A percentile compares a stretch with the other conserved stretches of the same genome.
phyloP scores from a whole-genome alignment of 2,888 invertebrate genomes.

The Rhopalosiphum nymphaeae region DNA sequence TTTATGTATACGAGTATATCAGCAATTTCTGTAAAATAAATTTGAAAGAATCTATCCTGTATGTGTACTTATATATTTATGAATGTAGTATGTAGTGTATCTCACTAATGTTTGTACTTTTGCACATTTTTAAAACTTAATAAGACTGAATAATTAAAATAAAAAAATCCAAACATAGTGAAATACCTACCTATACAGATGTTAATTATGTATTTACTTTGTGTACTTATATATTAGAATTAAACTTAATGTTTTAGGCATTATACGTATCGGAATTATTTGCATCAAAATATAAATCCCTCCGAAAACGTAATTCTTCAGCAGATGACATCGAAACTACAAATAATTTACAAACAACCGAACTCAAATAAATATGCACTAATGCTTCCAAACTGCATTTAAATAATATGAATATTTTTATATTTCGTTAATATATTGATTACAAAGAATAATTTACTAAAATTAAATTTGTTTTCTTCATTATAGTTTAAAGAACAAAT shows the following conservation, averaged over 20 bases:
- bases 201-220: constrained; percentile 9
- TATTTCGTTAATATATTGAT: constrained; percentile 11
- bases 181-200: neutral
- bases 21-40: neutral
- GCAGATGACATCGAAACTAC: constrained; percentile 42
- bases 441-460: neutral
- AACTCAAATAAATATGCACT: constrained; percentile 47
- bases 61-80: constrained; percentile 4
- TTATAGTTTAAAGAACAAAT: neutral
- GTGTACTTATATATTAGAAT: constrained; percentile 32
- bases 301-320: constrained; percentile 57
- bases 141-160: neutral
- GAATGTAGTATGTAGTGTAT: neutral
- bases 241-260: constrained; percentile 64
- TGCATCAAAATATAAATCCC: constrained; percentile 51
- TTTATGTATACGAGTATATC: neutral
- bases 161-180: neutral
- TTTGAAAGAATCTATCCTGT: neutral
- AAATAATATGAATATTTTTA: neutral
- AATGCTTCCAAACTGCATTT: neutral
- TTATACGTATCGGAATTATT: constrained; percentile 61
- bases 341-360: constrained; percentile 58
- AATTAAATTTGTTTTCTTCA: neutral
- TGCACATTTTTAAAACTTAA: neutral
- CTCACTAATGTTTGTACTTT: constrained; percentile 13